Conservation (phyloP, 2,888 invertebrate species). For the Tryphoninae sp. region DNA sequence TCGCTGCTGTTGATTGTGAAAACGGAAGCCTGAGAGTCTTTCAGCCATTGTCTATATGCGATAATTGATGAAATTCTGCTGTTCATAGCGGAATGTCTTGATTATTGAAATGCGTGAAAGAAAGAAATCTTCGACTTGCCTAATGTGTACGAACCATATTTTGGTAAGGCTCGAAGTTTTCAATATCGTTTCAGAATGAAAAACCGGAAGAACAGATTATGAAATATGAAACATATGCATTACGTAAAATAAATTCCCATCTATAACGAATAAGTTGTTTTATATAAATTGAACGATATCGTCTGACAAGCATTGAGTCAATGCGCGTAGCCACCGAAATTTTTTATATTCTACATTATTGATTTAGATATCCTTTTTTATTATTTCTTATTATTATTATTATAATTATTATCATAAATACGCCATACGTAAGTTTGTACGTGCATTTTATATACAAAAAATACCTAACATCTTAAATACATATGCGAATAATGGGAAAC, state of each 20-base stretch:
- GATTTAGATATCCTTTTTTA: constrained; percentile 43
- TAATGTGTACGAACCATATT: constrained; percentile 4
- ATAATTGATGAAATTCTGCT: constrained; percentile 34
- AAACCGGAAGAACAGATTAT: constrained; percentile 39
- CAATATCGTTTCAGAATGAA: constrained; percentile 14
- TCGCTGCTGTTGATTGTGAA: not conserved
- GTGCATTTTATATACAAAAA: constrained; percentile 73
- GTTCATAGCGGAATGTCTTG: constrained; percentile 24
- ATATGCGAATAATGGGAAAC: constrained; percentile 58
- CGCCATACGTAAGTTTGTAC: constrained; percentile 73
- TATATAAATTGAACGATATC: constrained; percentile 53
- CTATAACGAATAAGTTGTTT: constrained; percentile 63
- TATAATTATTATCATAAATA: constrained; percentile 68
- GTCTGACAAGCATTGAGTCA: constrained; percentile 65
- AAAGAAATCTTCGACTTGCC: constrained; percentile 12
- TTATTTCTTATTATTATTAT: constrained; percentile 53
- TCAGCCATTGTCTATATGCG: constrained; percentile 47
- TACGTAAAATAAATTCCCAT: constrained; percentile 65
- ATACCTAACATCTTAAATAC: constrained; percentile 63
- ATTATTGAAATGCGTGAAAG: constrained; percentile 24
- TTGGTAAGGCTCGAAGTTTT: constrained; percentile 46
- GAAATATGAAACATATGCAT: constrained; percentile 59
- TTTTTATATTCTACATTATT: constrained; percentile 45
- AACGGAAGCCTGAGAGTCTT: constrained; percentile 47
- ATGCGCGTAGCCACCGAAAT: constrained; percentile 56